A percentile compares a stretch with the other conserved stretches of the same genome.
These are phyloP conservation scores for Piliocolobus tephrosceles DNA, from an alignment of 2,113 vertebrate species.

Conservation along the genomic window DNA sequence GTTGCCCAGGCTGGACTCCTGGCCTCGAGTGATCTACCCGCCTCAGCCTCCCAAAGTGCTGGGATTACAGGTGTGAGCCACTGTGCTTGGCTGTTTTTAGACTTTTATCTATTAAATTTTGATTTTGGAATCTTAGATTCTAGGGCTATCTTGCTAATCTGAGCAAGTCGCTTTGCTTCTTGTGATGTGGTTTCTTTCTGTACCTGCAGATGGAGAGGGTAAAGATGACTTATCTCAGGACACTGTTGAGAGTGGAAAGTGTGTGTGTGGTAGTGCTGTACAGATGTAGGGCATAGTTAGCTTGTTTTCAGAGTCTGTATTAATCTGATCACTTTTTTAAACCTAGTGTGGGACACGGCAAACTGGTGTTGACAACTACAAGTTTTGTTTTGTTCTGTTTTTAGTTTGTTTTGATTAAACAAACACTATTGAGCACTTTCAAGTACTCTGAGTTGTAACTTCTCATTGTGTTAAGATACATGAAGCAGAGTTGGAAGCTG, in stretches of 20 bases:
- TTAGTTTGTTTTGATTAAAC: constrained; percentile 20
- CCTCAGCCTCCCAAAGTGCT: background rate
- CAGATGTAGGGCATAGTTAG: background rate
- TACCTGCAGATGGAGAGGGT: background rate
- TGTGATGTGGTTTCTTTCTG: background rate
- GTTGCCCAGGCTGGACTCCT: background rate
- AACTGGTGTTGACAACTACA: background rate
- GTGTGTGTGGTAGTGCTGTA: background rate
- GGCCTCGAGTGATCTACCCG: background rate
- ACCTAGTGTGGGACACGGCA: background rate
- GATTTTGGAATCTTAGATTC: constrained; percentile 22
- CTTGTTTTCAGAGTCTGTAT: constrained; percentile 4
- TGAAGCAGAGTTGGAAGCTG: background rate
- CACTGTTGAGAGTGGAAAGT: background rate
- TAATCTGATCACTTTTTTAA: background rate
- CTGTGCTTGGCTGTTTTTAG: background rate
- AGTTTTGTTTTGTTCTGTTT: constrained; percentile 24
- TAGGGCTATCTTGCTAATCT: background rate
- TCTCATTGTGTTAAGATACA: background rate
- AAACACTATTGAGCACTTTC: background rate
- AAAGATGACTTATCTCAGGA: background rate
- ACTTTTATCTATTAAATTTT: constrained; percentile 9
- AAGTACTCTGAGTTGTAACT: background rate
- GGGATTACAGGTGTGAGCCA: background rate
- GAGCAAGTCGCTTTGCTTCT: background rate